Conservation (phyloP, 2,888 invertebrate genomes). For the Sarcophaga caerulescens region DNA sequence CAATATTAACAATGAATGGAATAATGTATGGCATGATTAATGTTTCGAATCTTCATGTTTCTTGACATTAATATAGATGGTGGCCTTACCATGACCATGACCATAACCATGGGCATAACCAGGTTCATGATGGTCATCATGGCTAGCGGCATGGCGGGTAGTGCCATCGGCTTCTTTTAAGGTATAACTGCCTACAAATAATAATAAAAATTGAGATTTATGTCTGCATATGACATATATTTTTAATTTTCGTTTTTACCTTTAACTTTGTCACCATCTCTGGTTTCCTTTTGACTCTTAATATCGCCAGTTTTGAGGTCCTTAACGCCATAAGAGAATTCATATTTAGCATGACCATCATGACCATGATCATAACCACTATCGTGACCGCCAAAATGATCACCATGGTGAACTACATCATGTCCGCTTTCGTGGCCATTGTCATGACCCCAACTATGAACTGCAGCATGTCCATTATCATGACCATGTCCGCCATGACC, state of each 20-base stretch:
- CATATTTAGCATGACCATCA: slow-evolving; percentile 34
- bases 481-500: neutral
- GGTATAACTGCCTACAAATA: slow-evolving; percentile 24
- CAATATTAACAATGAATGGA: neutral
- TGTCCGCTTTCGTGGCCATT: neutral
- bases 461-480: neutral
- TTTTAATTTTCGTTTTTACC: slow-evolving; percentile 12
- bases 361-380: neutral
- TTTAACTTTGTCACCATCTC: slow-evolving; percentile 38
- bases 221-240: neutral
- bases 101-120: neutral
- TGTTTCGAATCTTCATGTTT: slow-evolving; percentile 1
- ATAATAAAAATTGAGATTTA: too few species aligned
- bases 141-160: slow-evolving; percentile 14
- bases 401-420: neutral
- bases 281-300: slow-evolving; percentile 29
- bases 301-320: slow-evolving; percentile 39
- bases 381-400: neutral
- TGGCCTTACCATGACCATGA: slow-evolving; percentile 20
- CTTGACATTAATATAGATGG: slow-evolving; percentile 15
- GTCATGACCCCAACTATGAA: slow-evolving; percentile 1
- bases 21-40: neutral
- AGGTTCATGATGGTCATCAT: neutral
- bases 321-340: slow-evolving; percentile 48
- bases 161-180: slow-evolving; percentile 48